Evolutionary conservation across 2,797 vertebrate genomes (phyloP), one percentile per base, ranked within the genome.

Genomic region (Ctenochaetus hawaiiensis): DNA sequence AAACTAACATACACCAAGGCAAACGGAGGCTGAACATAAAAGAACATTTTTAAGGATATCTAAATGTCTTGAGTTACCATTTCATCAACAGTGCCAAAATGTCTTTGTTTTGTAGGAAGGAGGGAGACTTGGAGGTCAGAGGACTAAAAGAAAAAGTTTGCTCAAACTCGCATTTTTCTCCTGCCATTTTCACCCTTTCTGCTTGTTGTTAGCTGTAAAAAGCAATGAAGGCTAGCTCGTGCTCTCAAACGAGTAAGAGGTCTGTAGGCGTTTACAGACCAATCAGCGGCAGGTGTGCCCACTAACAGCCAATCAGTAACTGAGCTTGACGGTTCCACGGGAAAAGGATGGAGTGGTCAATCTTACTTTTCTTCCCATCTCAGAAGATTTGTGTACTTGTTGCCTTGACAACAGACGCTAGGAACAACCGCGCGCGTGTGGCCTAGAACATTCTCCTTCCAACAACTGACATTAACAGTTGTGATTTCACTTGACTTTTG

Each of bases 51-150:
- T 30, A 30, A 30, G 26, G 5, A 4, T 30, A 30, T 30, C 26
- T 63, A 39, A 9, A 72, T 18, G 2, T 34, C 4, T 1, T 3
- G 67, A n/a, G 6, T 89, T 54, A 95, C 94, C 94, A 95, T 93
- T 95, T 95, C 93, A 94, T 91, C 0, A 95, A 60, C 39, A 87
- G 64, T 1, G 70, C 7, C 37, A 82, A 52, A 0, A 72, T 82
- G 44, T 82, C 81, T 80, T 56, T 90, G 66, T 93, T 88, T 69
- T 90, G 74, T 0, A 91, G 81, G 74, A 94, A 95, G 1, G 80
- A 61, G 8, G 80, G 80, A 39, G 49, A 87, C 84, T 89, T 94
- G 16, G 61, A 66, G 1, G 74, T 72, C 68, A 94, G 87, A 67
- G 47, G 63, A 45, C 7, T 80, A 56, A 95, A 94, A 8, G 83